Evolutionary conservation across 23 tunicate genomes (phyloP).

Genomic region (Trididemnum nubilum): DNA sequence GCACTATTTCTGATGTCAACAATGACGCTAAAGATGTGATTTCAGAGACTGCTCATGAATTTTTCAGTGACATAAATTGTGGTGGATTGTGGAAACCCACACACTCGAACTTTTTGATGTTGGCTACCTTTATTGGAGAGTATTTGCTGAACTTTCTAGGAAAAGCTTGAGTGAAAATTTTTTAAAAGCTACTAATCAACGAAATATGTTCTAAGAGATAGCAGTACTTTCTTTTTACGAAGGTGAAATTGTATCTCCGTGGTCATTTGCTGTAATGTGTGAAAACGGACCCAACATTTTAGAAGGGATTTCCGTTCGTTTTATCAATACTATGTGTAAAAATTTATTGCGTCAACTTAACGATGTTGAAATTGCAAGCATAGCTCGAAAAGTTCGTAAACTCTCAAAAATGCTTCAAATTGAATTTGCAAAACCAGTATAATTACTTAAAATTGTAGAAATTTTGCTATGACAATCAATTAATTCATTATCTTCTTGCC

Average conservation of each 20-base stretch:
- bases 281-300: constrained; percentile 9
- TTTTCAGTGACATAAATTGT: constrained; percentile 10
- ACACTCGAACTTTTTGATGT: background rate
- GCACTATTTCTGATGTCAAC: background rate
- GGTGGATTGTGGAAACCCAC: constrained; percentile 32
- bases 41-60: background rate
- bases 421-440: too few relatives aligned
- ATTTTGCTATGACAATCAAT: too few relatives aligned
- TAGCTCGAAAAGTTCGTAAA: constrained; percentile 6
- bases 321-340: constrained; percentile 23
- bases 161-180: too few relatives aligned
- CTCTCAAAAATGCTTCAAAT: constrained; percentile 19
- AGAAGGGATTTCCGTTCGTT: constrained; percentile 21
- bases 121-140: constrained; percentile 15
- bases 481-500: too few relatives aligned
- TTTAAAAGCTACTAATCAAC: constrained; percentile 1
- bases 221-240: constrained; percentile 1
- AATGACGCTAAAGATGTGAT: background rate
- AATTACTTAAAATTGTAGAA: too few relatives aligned
- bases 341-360: background rate
- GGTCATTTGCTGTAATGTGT: constrained; percentile 25
- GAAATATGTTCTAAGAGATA: constrained; percentile 4
- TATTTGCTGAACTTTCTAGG: constrained; percentile 26
- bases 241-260: constrained; percentile 6
- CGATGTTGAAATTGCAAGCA: background rate